phyloP scores from a whole-genome alignment of 1,140 invertebrate genomes.

The Aphelenchoides fujianensis region DNA sequence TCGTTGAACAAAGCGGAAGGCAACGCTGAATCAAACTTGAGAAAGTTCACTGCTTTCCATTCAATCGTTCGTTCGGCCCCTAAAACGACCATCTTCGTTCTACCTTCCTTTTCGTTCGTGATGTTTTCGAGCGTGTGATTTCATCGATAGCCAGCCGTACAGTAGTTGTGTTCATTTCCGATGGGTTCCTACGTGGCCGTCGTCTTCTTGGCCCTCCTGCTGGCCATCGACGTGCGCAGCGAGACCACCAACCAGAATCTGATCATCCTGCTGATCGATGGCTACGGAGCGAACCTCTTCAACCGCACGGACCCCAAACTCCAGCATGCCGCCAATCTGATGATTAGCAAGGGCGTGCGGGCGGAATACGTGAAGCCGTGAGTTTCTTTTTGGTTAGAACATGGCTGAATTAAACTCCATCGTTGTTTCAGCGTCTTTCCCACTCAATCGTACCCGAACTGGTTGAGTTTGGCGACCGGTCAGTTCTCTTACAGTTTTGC shows the following conservation, averaged over 20 bases:
- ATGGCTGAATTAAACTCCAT: too few species aligned
- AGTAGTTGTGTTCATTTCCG: neutral
- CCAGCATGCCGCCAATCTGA: constrained; percentile 37
- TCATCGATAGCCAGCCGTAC: too few species aligned
- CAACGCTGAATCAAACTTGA: too few species aligned
- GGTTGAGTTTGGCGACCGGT: constrained; percentile 56
- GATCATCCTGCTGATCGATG: constrained; percentile 58
- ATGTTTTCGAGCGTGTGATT: too few species aligned
- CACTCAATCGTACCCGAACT: constrained; percentile 61
- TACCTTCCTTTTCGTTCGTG: too few species aligned
- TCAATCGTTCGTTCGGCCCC: too few species aligned
- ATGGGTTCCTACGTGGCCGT: neutral
- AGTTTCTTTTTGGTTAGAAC: too few species aligned
- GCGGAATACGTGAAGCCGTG: constrained; percentile 55
- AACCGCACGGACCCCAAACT: constrained; percentile 52
- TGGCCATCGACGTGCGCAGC: neutral
- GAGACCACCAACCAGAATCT: constrained; percentile 58
- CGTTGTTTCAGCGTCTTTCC: too few species aligned
- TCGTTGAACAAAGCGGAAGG: too few species aligned
- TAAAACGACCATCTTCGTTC: too few species aligned
- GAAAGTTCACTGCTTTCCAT: too few species aligned
- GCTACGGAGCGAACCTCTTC: constrained; percentile 56
- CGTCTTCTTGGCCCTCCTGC: constrained; percentile 2
- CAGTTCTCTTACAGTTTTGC: neutral
- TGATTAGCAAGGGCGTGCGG: constrained; percentile 50